A percentile compares a stretch with the other conserved stretches of the same genome.
Evolutionary conservation across 2,797 vertebrate genomes (phyloP).

Genomic region (Cyclura pinguis): DNA sequence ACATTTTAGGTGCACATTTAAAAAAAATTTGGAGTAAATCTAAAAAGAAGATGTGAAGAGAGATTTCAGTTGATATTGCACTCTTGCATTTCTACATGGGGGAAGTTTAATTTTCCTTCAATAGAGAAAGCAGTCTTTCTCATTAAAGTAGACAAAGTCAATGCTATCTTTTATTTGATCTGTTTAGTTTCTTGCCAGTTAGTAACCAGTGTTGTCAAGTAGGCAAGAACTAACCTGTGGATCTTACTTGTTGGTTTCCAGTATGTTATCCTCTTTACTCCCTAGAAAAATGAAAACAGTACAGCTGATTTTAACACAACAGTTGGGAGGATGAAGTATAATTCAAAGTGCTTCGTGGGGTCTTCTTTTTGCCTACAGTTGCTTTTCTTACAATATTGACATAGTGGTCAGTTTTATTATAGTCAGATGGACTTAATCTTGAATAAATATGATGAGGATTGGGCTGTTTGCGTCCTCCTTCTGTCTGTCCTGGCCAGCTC

Average conservation of each 20-base stretch:
- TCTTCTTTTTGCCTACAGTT: neutral
- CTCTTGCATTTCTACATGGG: neutral
- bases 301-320: neutral
- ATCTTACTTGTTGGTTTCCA: neutral
- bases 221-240: neutral
- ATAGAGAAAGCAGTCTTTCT: neutral
- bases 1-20: neutral
- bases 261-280: neutral
- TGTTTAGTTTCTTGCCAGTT: neutral
- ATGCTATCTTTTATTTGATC: neutral
- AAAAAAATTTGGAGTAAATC: too few relatives aligned
- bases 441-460: neutral
- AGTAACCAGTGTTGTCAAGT: neutral
- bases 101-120: neutral
- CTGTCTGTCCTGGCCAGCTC: neutral
- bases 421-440: neutral
- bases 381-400: neutral
- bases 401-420: neutral
- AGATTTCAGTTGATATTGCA: neutral
- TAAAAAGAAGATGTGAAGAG: neutral
- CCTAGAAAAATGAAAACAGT: neutral
- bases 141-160: neutral
- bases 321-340: neutral
- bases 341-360: neutral
- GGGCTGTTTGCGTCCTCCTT: neutral